Conservation (phyloP, 92 coral and sea anemone species). For the Pocillopora meandrina region DNA sequence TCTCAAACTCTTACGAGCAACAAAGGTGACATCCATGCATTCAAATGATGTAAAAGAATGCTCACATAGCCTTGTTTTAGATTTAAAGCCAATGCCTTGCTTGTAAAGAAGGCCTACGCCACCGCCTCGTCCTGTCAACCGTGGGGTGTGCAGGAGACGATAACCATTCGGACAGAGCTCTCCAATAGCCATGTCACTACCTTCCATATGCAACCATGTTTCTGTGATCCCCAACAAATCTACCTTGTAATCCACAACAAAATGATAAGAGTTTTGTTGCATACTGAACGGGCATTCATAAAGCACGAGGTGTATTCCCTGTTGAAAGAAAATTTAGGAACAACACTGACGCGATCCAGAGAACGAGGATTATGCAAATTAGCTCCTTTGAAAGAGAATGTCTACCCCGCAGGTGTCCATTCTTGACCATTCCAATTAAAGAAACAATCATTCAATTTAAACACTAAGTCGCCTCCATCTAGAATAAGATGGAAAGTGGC, state of each 20-base stretch:
- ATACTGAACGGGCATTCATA: too few species aligned
- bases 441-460: too few species aligned
- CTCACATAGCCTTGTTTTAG: conserved; percentile 18
- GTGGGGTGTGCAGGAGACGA: conserved; percentile 32
- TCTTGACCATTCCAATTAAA: too few species aligned
- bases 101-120: conserved; percentile 40
- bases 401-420: too few species aligned
- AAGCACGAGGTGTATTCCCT: too few species aligned
- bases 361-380: too few species aligned
- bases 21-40: conserved; percentile 19
- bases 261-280: neutral
- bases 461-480: too few species aligned
- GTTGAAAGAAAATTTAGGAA: too few species aligned
- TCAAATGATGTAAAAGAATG: conserved; percentile 40
- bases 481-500: too few species aligned
- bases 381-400: too few species aligned
- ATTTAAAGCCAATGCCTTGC: conserved; percentile 32
- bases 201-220: conserved; percentile 22
- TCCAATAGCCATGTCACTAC: conserved; percentile 16
- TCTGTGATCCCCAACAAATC: conserved; percentile 39
- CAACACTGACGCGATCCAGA: too few species aligned
- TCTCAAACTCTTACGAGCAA: conserved; percentile 34
- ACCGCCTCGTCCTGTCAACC: conserved; percentile 18
- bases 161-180: conserved; percentile 47
- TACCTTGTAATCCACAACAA: conserved; percentile 35